Evolutionary conservation across 2,888 invertebrate genomes (phyloP).

Genomic region (Drosophila sordidula): DNA sequence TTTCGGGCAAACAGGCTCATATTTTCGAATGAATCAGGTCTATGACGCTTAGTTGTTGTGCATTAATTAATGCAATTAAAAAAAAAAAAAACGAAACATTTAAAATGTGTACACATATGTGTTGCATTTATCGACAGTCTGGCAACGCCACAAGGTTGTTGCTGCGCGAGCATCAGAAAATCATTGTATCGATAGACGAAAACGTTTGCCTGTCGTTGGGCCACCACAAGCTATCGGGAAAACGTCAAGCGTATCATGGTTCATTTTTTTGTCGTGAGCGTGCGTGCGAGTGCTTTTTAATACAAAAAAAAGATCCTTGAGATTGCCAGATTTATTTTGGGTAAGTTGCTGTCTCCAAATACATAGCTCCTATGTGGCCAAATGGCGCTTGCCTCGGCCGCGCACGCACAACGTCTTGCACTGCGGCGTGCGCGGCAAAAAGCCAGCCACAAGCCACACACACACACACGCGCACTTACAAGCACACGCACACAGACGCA

Average conservation of each 20-base stretch:
- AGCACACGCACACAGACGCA: constrained; percentile 7
- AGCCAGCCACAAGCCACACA: constrained; percentile 36
- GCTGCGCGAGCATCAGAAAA: background rate
- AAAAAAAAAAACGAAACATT: constrained; percentile 14
- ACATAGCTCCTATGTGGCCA: background rate
- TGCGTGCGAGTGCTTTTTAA: constrained; percentile 34
- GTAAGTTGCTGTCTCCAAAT: constrained; percentile 28
- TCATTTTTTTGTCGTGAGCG: constrained; percentile 40
- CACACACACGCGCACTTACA: constrained; percentile 14
- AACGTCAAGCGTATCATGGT: constrained; percentile 37
- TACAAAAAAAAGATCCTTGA: background rate
- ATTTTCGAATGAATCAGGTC: no score
- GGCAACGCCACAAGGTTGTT: constrained; percentile 26
- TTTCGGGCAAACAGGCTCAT: no score
- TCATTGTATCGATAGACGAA: background rate
- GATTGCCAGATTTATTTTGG: constrained; percentile 13
- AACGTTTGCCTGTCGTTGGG: constrained; percentile 3
- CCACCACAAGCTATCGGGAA: constrained; percentile 24
- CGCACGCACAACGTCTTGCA: background rate
- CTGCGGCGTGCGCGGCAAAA: constrained; percentile 55
- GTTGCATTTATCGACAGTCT: constrained; percentile 3
- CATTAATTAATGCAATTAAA: no score
- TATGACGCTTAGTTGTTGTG: no score
- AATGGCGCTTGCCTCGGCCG: background rate
- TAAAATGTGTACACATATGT: constrained; percentile 14